These are phyloP conservation scores for Drosophila hydei DNA, from an alignment of 1,140 invertebrate genomes.

Conservation along the genomic window DNA sequence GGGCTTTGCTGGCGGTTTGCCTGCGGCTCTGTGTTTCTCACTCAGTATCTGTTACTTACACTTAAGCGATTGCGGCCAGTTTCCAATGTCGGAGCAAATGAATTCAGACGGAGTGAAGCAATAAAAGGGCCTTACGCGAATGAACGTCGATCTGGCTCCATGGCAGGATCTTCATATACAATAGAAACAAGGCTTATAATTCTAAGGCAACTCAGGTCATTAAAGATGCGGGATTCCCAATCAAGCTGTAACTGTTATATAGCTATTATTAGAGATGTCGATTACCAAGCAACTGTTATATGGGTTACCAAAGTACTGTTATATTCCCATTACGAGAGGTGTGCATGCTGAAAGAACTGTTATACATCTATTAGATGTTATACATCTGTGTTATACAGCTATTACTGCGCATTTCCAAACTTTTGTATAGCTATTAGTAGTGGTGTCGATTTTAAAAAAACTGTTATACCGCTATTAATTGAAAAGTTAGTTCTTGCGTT, in stretches of 20 bases:
- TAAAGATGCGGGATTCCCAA: background rate
- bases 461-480: background rate
- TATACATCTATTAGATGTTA: background rate
- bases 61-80: conserved; percentile 51
- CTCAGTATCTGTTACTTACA: conserved; percentile 37
- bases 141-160: background rate
- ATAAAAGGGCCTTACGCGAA: conserved; percentile 9
- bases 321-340: background rate
- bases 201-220: background rate
- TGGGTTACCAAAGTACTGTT: background rate
- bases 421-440: too few species aligned
- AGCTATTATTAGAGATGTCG: background rate
- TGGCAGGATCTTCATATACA: background rate
- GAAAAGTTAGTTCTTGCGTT: too few species aligned
- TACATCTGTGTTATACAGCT: background rate
- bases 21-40: conserved; percentile 22
- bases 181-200: background rate
- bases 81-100: conserved; percentile 15
- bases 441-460: background rate
- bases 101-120: conserved; percentile 10
- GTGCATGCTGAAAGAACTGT: background rate
- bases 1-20: conserved; percentile 45
- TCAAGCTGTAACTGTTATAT: background rate
- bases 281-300: background rate
- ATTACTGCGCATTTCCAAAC: too few species aligned